These are phyloP conservation scores for Dryocosmus kuriphilus DNA, from an alignment of 2,888 invertebrate genomes.

Conservation along the genomic window DNA sequence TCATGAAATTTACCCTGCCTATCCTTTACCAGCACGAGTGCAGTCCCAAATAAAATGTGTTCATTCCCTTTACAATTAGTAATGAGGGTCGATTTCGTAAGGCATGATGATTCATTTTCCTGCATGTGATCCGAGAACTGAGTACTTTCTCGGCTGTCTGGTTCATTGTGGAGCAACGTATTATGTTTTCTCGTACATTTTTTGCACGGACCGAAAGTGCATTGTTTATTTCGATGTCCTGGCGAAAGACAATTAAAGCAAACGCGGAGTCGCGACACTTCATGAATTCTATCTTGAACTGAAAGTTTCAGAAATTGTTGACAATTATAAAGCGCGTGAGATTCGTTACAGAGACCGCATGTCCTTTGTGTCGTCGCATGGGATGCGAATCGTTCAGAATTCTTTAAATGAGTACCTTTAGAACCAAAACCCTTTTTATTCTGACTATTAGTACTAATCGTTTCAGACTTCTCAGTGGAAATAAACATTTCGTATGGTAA, in stretches of 20 bases:
- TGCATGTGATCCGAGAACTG: too few relatives aligned
- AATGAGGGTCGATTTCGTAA: neutral
- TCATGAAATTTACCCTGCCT: neutral
- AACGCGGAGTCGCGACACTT: constrained; percentile 19
- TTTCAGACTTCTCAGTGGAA: neutral
- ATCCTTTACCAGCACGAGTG: neutral
- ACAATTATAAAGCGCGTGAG: constrained; percentile 39
- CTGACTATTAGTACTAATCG: neutral
- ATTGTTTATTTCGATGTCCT: constrained; percentile 34
- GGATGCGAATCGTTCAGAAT: constrained; percentile 13
- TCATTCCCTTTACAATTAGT: neutral
- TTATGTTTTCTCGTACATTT: constrained; percentile 41
- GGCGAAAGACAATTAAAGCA: constrained; percentile 39
- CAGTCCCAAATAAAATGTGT: neutral
- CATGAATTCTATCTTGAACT: constrained; percentile 26
- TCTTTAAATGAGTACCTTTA: neutral
- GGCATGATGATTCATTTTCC: neutral
- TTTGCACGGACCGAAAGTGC: constrained; percentile 17
- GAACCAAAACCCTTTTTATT: neutral
- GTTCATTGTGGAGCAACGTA: constrained; percentile 15
- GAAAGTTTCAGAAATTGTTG: constrained; percentile 17
- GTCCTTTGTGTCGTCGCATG: neutral
- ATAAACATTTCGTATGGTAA: neutral
- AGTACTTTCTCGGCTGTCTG: neutral
- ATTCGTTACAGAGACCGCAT: constrained; percentile 15